phyloP scores from a whole-genome alignment of 1,140 invertebrate species.

The Lethocerus indicus region DNA sequence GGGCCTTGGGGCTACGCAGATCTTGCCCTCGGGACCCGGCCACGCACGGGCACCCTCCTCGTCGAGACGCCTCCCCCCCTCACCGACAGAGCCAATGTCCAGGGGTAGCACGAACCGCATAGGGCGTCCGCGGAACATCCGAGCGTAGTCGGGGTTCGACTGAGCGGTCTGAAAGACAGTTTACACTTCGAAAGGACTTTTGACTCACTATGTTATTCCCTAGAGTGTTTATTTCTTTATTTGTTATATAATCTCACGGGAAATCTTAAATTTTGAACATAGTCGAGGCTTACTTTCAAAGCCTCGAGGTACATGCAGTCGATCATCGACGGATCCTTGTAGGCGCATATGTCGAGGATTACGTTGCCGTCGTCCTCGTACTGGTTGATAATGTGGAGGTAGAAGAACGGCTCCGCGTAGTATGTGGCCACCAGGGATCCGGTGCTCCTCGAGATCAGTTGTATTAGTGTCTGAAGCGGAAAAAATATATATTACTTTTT shows the following conservation, averaged over 20 bases:
- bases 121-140: conserved; percentile 57
- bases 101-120: conserved; percentile 53
- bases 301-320: conserved; percentile 72
- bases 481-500: no score
- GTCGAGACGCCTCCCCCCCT: no score
- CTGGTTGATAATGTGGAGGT: conserved; percentile 77
- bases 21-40: conserved; percentile 27
- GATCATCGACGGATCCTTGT: conserved; percentile 61
- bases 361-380: conserved; percentile 50
- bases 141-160: conserved; percentile 58
- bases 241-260: no score
- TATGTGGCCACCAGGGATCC: conserved; percentile 40
- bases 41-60: no score
- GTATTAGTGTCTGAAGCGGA: conserved; percentile 58
- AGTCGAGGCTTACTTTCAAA: conserved; percentile 41
- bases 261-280: not conserved
- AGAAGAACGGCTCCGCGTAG: conserved; percentile 60
- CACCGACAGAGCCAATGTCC: no score
- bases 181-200: no score
- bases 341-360: conserved; percentile 64
- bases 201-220: no score
- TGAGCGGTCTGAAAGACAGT: conserved; percentile 47
- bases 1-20: conserved; percentile 42
- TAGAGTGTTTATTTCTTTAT: no score
- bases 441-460: conserved; percentile 43